Conservation (phyloP, 2,113 vertebrate species). For the Forbesichthys papilliferus region DNA sequence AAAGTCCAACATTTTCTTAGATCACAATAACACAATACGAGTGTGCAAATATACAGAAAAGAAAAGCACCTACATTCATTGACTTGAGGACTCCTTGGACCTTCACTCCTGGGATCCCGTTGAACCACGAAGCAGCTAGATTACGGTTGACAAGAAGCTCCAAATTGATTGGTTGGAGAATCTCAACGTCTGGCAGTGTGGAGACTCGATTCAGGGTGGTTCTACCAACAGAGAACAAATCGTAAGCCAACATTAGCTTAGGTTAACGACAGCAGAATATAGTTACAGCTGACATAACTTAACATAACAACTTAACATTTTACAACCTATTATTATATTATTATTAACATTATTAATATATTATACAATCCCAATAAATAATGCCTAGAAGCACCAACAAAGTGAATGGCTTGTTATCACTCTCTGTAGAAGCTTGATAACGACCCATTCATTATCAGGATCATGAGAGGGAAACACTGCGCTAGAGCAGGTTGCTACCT, state of each 20-base stretch:
- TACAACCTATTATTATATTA: no score
- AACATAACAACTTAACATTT: no score
- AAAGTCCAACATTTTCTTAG: background rate
- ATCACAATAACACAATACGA: background rate
- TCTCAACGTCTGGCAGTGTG: slow-evolving; percentile 78
- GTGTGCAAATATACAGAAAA: background rate
- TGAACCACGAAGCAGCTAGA: slow-evolving; percentile 88
- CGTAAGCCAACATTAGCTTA: no score
- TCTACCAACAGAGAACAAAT: slow-evolving; percentile 61
- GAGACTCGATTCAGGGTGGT: slow-evolving; percentile 66
- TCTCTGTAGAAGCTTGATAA: no score
- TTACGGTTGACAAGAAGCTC: slow-evolving; percentile 86
- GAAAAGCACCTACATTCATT: slow-evolving; percentile 80
- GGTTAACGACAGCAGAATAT: background rate
- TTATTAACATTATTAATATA: no score
- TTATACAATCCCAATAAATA: no score
- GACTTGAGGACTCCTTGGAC: slow-evolving; percentile 84
- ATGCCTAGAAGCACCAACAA: no score
- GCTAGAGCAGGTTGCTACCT: slow-evolving; percentile 73
- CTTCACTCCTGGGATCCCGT: slow-evolving; percentile 82
- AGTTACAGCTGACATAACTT: no score
- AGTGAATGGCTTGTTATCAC: no score
- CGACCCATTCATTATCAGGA: no score
- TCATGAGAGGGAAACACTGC: no score
- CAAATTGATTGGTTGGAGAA: slow-evolving; percentile 91